These are phyloP conservation scores for Papilio demoleus DNA, from an alignment of 2,888 invertebrate genomes.

Conservation along the genomic window DNA sequence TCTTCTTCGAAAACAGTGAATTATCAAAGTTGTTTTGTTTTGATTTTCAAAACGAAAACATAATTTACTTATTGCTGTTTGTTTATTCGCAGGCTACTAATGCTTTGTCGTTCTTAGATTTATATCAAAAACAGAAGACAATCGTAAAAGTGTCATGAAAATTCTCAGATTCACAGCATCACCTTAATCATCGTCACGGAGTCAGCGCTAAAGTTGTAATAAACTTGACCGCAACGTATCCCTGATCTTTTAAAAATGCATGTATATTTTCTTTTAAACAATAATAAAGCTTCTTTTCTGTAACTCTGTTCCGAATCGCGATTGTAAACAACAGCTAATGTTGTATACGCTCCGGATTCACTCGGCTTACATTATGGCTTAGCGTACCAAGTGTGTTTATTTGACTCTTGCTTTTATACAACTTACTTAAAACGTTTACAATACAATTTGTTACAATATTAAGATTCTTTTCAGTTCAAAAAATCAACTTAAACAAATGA, in stretches of 20 bases:
- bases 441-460: no score
- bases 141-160: no score
- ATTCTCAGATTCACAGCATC: no score
- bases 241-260: not conserved
- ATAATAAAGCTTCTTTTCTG: not conserved
- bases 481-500: no score
- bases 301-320: not conserved
- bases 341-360: not conserved
- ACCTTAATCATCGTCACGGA: no score
- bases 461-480: no score
- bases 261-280: not conserved
- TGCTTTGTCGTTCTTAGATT: not conserved
- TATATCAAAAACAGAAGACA: not conserved
- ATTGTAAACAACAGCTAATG: slow-evolving; percentile 13
- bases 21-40: not conserved
- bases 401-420: slow-evolving; percentile 22
- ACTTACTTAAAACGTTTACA: slow-evolving; percentile 9
- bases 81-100: slow-evolving; percentile 11
- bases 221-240: no score
- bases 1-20: no score
- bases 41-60: not conserved
- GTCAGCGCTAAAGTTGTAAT: not conserved
- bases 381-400: slow-evolving; percentile 22
- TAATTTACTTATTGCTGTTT: slow-evolving; percentile 13
- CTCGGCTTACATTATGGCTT: slow-evolving; percentile 23